Conservation (phyloP, 2,113 vertebrate genomes). For the Arenaria interpres region DNA sequence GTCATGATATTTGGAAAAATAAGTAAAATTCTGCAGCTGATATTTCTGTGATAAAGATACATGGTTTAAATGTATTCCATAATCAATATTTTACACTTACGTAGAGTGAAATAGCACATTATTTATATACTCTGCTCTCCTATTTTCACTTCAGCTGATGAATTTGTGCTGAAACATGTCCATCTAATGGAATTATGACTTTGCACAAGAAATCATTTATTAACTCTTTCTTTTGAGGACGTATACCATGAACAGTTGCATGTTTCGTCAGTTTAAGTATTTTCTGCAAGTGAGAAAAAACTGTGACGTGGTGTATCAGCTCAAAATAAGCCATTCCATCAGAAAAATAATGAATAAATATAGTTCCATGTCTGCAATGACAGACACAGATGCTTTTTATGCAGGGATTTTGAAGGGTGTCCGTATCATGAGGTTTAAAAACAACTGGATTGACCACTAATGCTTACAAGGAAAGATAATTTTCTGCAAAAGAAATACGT, state of each 20-base stretch:
- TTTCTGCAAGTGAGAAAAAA: conserved; percentile 21
- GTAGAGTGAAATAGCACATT: not conserved
- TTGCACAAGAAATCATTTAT: not conserved
- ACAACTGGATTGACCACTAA: not conserved
- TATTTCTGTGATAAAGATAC: not conserved
- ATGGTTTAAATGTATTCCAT: not conserved
- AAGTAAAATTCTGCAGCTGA: not conserved
- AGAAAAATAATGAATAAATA: not conserved
- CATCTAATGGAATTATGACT: not conserved
- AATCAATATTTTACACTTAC: not conserved
- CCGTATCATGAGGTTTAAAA: not conserved
- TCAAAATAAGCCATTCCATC: not conserved
- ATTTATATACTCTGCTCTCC: not conserved
- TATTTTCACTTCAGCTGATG: not conserved
- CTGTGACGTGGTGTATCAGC: not conserved
- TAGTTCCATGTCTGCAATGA: not conserved
- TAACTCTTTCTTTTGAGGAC: conserved; percentile 3
- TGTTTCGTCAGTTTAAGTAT: conserved; percentile 40
- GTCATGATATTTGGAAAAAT: not conserved
- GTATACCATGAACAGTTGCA: not conserved
- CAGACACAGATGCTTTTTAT: not conserved
- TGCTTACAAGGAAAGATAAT: not conserved
- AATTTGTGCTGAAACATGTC: conserved; percentile 12
- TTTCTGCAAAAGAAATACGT: not conserved
- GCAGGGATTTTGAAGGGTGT: not conserved